Percentiles rank a stretch among this genome's conserved stretches.
Conservation (phyloP, 2,113 vertebrate genomes). For the Mus pahari region DNA sequence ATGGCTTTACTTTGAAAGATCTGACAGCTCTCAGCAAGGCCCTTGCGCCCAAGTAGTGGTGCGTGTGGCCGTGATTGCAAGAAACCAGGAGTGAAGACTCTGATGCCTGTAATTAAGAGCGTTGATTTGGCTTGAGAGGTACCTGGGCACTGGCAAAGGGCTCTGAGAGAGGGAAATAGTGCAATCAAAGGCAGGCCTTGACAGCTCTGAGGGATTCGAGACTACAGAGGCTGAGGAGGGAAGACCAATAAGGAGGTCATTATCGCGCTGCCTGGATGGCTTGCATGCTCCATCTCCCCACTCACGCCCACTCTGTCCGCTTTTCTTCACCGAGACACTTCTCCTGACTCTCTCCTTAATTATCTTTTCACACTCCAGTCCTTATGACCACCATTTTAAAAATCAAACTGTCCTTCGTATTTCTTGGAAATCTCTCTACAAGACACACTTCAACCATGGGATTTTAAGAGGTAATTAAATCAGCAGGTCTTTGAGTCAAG, state of each 20-base stretch:
- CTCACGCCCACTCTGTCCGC: not conserved
- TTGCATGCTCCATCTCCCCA: not conserved
- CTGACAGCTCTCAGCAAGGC: not conserved
- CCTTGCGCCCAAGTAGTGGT: not conserved
- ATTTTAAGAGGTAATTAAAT: constrained; percentile 65
- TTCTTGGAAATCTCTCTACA: constrained; percentile 65
- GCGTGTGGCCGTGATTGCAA: not conserved
- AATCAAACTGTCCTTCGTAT: constrained; percentile 46
- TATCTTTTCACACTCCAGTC: constrained; percentile 72
- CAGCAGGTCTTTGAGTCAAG: constrained; percentile 27
- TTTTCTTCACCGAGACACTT: constrained; percentile 24
- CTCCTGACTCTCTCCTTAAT: constrained; percentile 66
- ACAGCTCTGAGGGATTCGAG: constrained; percentile 59
- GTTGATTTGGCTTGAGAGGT: constrained; percentile 58
- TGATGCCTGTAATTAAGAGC: constrained; percentile 50
- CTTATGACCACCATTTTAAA: constrained; percentile 55
- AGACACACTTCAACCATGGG: constrained; percentile 48
- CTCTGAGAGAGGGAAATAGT: not conserved
- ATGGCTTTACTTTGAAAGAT: not conserved
- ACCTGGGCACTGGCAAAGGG: constrained; percentile 30
- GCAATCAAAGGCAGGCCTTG: constrained; percentile 46
- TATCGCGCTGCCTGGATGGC: not conserved
- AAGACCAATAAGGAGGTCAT: constrained; percentile 32
- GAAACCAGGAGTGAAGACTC: constrained; percentile 1
- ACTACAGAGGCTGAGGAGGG: not conserved